Conservation (phyloP, 2,113 vertebrate species). For the Lutjanus erythropterus region DNA sequence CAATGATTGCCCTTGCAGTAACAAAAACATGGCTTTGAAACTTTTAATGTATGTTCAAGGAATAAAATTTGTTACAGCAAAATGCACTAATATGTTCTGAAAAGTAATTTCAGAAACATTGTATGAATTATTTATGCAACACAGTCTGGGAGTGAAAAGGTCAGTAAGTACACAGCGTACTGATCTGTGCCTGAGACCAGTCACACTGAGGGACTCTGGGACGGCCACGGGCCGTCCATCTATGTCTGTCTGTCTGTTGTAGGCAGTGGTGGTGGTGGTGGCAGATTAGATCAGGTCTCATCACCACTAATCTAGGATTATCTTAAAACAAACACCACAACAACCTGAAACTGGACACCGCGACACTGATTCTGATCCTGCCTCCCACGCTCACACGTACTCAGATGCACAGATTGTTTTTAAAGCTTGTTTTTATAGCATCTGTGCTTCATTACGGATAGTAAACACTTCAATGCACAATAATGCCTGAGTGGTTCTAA, state of each 20-base stretch:
- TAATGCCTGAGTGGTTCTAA: constrained; percentile 1
- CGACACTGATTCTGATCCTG: constrained; percentile 25
- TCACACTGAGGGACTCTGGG: constrained; percentile 4
- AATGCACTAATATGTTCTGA: neutral
- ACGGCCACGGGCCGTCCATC: neutral
- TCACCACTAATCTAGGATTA: constrained; percentile 59
- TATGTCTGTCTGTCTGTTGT: neutral
- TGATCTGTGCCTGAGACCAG: neutral
- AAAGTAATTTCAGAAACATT: neutral
- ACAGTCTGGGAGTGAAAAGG: constrained; percentile 22
- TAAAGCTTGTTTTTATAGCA: constrained; percentile 36
- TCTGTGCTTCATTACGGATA: constrained; percentile 25
- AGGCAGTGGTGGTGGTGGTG: neutral
- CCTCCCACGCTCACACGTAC: constrained; percentile 35
- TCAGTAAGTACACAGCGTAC: constrained; percentile 24
- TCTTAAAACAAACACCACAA: constrained; percentile 46
- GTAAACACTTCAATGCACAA: constrained; percentile 33
- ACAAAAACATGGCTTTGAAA: neutral
- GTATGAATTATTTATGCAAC: constrained; percentile 41
- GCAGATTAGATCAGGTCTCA: constrained; percentile 49
- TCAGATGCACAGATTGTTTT: constrained; percentile 12
- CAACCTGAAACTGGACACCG: constrained; percentile 42
- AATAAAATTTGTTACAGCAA: neutral
- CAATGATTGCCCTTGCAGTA: neutral
- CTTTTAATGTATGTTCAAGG: neutral